Evolutionary conservation across 2,113 vertebrate species (phyloP).

Genomic region (Chrysochloris asiatica): DNA sequence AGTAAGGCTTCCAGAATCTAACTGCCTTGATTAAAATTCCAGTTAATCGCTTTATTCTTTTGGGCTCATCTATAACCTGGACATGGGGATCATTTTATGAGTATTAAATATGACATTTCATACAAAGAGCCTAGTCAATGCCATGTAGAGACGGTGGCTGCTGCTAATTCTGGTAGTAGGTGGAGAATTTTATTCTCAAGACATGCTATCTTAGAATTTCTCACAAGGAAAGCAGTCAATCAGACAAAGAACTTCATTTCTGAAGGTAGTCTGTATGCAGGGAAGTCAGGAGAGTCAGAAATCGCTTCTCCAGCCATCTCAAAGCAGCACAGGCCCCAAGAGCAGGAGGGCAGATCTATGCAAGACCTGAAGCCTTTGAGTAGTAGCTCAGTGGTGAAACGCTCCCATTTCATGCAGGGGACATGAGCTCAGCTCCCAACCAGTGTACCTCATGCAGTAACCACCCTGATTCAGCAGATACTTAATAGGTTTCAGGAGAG

Average conservation of each 20-base stretch:
- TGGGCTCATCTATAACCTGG: background rate
- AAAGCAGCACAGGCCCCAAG: background rate
- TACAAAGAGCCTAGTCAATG: constrained; percentile 28
- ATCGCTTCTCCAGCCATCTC: background rate
- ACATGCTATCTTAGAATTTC: too few species aligned
- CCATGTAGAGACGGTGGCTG: background rate
- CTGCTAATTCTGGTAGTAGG: background rate
- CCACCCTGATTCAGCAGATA: background rate
- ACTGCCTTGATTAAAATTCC: constrained; percentile 8
- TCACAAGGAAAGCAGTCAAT: background rate
- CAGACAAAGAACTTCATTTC: constrained; percentile 25
- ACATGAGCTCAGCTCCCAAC: background rate
- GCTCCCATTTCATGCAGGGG: background rate
- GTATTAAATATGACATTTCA: background rate
- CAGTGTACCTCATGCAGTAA: background rate
- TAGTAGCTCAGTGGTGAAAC: background rate
- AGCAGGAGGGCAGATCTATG: background rate
- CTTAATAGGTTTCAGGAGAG: background rate
- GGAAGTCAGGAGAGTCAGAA: background rate
- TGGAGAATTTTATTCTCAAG: background rate
- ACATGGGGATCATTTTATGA: background rate
- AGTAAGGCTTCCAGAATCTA: constrained; percentile 17
- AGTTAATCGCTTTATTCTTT: constrained; percentile 35
- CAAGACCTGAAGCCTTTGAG: background rate
- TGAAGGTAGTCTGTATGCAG: background rate